These are phyloP conservation scores for Andrena hattorfiana DNA, from an alignment of 2,888 invertebrate genomes.

Conservation along the genomic window DNA sequence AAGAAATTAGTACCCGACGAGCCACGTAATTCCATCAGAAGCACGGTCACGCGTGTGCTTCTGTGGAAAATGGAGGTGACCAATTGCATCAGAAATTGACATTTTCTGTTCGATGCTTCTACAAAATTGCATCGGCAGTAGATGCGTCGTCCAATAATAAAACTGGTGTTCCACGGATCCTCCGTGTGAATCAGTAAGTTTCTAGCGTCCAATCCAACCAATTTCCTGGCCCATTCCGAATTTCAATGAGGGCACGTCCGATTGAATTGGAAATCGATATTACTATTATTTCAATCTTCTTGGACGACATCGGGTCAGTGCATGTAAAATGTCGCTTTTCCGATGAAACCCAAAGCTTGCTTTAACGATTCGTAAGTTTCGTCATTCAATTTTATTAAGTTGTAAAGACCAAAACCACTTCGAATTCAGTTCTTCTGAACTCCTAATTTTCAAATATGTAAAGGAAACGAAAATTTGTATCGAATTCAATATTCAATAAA, in stretches of 20 bases:
- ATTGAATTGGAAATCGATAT: slow-evolving; percentile 21
- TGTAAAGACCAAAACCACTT: background rate
- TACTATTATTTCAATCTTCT: background rate
- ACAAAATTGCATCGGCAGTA: slow-evolving; percentile 10
- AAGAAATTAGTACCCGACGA: background rate
- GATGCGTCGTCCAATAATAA: slow-evolving; percentile 12
- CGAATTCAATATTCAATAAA: background rate
- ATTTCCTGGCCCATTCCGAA: background rate
- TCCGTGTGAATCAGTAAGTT: slow-evolving; percentile 10
- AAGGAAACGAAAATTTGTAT: background rate
- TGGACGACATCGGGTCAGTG: background rate
- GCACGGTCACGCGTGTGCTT: background rate
- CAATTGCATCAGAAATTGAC: slow-evolving; percentile 22
- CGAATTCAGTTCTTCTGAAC: background rate
- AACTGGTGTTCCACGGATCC: slow-evolving; percentile 11
- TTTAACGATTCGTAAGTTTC: too few species aligned
- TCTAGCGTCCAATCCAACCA: background rate
- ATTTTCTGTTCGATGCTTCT: background rate
- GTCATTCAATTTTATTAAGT: background rate
- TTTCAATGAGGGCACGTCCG: slow-evolving; percentile 7
- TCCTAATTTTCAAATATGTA: background rate
- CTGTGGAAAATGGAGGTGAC: background rate
- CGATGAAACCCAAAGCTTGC: too few species aligned
- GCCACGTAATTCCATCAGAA: background rate
- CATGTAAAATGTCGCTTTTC: too few species aligned